Conservation (phyloP, 2,888 invertebrate species). For the Oxytorus armatus region DNA sequence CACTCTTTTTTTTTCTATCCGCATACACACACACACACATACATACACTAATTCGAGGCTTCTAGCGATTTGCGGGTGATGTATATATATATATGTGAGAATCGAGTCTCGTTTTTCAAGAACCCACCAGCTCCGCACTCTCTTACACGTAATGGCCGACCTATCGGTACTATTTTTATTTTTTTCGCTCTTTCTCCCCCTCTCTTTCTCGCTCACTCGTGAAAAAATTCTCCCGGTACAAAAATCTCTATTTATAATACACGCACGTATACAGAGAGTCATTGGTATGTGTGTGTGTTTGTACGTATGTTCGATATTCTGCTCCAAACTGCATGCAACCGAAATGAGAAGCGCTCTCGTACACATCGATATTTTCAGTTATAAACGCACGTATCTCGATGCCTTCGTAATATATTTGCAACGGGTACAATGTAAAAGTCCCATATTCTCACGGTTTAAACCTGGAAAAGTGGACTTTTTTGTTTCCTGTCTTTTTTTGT, state of each 20-base stretch:
- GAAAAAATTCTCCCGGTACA: slow-evolving; percentile 68
- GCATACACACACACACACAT: slow-evolving; percentile 26
- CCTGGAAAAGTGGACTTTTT: no score
- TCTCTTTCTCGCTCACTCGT: slow-evolving; percentile 12
- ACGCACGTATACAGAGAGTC: slow-evolving; percentile 42
- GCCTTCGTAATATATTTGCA: no score
- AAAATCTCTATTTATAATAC: slow-evolving; percentile 69
- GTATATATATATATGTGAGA: slow-evolving; percentile 24
- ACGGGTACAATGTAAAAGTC: no score
- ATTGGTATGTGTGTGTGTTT: background rate
- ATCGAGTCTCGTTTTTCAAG: slow-evolving; percentile 65
- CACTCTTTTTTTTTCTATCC: slow-evolving; percentile 43
- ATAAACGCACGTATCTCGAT: background rate
- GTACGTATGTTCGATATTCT: slow-evolving; percentile 16
- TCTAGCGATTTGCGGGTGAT: slow-evolving; percentile 56
- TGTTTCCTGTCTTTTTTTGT: no score
- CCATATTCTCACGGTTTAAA: no score
- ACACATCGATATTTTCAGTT: slow-evolving; percentile 14
- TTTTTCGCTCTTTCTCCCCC: no score
- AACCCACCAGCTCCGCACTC: slow-evolving; percentile 55
- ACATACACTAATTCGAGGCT: slow-evolving; percentile 34
- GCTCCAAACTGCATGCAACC: slow-evolving; percentile 47
- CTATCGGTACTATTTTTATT: slow-evolving; percentile 65
- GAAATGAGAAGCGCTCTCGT: slow-evolving; percentile 51
- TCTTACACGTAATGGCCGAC: slow-evolving; percentile 63